Percentiles rank a stretch among this genome's conserved stretches.
Evolutionary conservation across 2,113 vertebrate species (phyloP).

Genomic region (Equus quagga): DNA sequence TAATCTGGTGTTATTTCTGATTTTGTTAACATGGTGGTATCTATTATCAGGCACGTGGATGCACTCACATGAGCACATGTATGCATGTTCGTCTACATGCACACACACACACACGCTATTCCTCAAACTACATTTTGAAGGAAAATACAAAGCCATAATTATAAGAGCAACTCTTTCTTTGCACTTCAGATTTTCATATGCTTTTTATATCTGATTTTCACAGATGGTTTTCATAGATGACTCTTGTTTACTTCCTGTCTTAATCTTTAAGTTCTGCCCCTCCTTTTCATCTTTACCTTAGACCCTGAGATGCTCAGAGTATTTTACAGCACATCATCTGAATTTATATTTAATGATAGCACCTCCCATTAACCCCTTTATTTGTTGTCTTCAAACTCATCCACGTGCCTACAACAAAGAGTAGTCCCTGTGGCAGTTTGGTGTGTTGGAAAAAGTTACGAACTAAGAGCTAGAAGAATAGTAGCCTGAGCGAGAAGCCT

Average conservation of each 20-base stretch:
- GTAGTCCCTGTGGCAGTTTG: neutral
- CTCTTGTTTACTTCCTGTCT: neutral
- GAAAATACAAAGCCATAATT: neutral
- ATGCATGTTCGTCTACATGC: neutral
- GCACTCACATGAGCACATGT: neutral
- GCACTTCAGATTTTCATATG: neutral
- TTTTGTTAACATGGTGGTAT: neutral
- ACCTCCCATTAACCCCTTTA: neutral
- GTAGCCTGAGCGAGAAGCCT: neutral
- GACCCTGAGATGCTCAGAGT: neutral
- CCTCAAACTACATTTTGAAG: neutral
- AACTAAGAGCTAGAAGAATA: neutral
- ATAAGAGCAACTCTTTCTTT: constrained; percentile 1
- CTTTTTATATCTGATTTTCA: constrained; percentile 39
- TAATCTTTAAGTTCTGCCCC: neutral
- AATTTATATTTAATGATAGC: neutral
- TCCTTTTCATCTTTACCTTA: neutral
- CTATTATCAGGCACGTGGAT: neutral
- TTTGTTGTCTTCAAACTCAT: neutral
- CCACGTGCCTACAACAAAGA: neutral
- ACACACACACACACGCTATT: neutral
- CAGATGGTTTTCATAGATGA: neutral
- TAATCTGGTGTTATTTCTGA: neutral
- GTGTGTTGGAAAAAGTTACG: neutral
- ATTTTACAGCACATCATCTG: neutral